Evolutionary conservation across 2,797 vertebrate species (phyloP).

Genomic region (Hippoglossus hippoglossus): DNA sequence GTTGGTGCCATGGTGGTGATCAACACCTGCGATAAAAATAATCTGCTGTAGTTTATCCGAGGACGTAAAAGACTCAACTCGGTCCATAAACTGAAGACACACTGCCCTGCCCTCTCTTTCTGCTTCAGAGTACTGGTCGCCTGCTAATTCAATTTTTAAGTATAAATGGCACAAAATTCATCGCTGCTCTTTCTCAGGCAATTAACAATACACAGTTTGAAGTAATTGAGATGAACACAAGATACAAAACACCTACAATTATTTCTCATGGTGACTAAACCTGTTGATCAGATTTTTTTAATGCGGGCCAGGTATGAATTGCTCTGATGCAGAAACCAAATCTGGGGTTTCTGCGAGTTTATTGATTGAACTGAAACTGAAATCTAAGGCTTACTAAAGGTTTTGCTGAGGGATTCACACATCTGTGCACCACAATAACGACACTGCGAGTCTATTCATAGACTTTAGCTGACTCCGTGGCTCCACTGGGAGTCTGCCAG

Average conservation of each 20-base stretch:
- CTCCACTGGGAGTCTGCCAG: slow-evolving; percentile 44
- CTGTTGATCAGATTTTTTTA: background rate
- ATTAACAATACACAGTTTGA: too few relatives aligned
- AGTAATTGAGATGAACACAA: too few relatives aligned
- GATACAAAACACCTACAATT: slow-evolving; percentile 3
- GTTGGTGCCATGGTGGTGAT: too few relatives aligned
- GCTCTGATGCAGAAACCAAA: slow-evolving; percentile 3
- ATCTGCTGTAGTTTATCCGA: too few relatives aligned
- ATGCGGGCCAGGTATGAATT: slow-evolving; percentile 5
- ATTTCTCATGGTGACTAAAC: slow-evolving; percentile 4
- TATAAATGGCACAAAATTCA: too few relatives aligned
- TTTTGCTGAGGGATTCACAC: slow-evolving; percentile 21
- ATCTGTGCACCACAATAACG: slow-evolving; percentile 16
- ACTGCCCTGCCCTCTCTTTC: too few relatives aligned
- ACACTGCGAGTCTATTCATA: slow-evolving; percentile 30
- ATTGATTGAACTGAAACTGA: slow-evolving; percentile 9
- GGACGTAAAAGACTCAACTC: too few relatives aligned
- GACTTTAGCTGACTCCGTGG: slow-evolving; percentile 2
- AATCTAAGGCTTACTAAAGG: background rate
- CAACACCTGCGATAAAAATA: too few relatives aligned
- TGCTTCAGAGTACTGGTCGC: too few relatives aligned
- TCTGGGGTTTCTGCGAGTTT: background rate
- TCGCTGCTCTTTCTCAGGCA: too few relatives aligned
- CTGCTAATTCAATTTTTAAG: too few relatives aligned
- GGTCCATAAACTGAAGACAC: too few relatives aligned